Percentiles rank a stretch among this genome's conserved stretches.
Evolutionary conservation across 2,113 vertebrate species (phyloP).

Genomic region (Aviceda subcristata): DNA sequence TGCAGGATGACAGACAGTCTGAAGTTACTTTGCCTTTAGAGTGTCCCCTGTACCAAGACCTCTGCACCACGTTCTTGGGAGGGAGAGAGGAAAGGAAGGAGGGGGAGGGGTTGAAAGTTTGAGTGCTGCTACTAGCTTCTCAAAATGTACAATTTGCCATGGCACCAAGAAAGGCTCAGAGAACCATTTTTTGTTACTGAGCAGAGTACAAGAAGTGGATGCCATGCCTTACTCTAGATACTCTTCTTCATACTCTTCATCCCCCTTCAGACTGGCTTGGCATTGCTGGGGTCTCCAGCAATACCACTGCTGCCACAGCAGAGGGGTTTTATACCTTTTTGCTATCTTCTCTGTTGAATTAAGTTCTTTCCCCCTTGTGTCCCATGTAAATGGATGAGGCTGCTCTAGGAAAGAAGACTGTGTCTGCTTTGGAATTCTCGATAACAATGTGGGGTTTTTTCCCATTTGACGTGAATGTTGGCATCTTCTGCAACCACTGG

Average conservation of each 20-base stretch:
- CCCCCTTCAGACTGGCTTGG: not conserved
- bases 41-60: not conserved
- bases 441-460: not conserved
- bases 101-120: not conserved
- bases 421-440: not conserved
- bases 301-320: not conserved
- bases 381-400: not conserved
- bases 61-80: not conserved
- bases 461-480: not conserved
- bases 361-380: not conserved
- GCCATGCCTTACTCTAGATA: not conserved
- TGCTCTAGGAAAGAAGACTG: not conserved
- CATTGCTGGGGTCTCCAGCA: not conserved
- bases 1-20: not conserved
- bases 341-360: not conserved
- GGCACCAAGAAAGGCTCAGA: not conserved
- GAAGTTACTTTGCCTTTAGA: not conserved
- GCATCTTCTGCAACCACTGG: not conserved
- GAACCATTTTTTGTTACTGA: not conserved
- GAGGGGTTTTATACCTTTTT: not conserved
- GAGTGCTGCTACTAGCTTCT: not conserved
- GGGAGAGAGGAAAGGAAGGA: not conserved
- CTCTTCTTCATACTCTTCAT: not conserved
- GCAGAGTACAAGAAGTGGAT: not conserved
- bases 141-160: not conserved